phyloP scores from a whole-genome alignment of 2,888 invertebrate genomes.

The Pemphredon lugubris region DNA sequence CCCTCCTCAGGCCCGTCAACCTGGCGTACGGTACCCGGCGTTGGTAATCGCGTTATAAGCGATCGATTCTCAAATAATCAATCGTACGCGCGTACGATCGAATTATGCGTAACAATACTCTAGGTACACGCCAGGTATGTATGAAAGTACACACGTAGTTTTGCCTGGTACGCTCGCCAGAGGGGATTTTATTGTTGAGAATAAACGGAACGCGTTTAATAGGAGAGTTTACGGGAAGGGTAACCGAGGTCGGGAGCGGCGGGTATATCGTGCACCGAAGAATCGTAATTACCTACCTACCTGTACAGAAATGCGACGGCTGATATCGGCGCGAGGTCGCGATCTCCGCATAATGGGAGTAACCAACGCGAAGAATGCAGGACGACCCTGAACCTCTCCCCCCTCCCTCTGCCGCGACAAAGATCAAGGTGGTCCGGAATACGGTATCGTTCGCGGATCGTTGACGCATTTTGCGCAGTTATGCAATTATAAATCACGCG shows the following conservation, averaged over 20 bases:
- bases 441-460: constrained; percentile 39
- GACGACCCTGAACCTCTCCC: constrained; percentile 67
- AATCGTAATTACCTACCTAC: constrained; percentile 58
- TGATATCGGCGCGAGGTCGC: constrained; percentile 62
- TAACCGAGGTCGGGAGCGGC: constrained; percentile 36
- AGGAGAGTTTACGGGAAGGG: constrained; percentile 27
- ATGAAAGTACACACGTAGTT: too few species aligned
- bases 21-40: too few species aligned
- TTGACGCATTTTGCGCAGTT: constrained; percentile 61
- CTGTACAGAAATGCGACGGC: constrained; percentile 46
- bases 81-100: too few species aligned
- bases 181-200: constrained; percentile 17
- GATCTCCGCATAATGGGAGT: constrained; percentile 65
- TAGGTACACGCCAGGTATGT: too few species aligned
- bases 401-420: constrained; percentile 48
- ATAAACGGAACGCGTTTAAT: constrained; percentile 36
- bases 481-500: too few species aligned
- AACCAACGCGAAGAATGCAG: constrained; percentile 68
- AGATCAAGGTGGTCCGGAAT: constrained; percentile 68
- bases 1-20: too few species aligned
- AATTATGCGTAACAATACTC: too few species aligned
- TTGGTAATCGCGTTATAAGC: too few species aligned
- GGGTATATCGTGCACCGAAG: constrained; percentile 43
- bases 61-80: too few species aligned
- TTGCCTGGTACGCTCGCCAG: too few species aligned